Percentiles rank a stretch among this genome's conserved stretches.
phyloP scores from a whole-genome alignment of 2,888 invertebrate genomes.

The Eumacrocentrus americanus region DNA sequence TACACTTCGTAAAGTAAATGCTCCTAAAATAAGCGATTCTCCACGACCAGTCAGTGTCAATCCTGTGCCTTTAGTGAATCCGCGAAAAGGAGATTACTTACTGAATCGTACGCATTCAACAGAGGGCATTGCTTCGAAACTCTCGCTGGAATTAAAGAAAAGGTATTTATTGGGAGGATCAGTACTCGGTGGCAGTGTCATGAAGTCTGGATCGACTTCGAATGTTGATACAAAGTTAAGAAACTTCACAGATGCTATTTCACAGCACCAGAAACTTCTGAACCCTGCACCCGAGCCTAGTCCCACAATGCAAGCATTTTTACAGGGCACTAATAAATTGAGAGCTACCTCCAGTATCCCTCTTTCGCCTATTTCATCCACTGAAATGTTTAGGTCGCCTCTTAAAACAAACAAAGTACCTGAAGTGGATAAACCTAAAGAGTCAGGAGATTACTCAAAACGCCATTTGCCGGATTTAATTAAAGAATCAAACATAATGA shows the following conservation, averaged over 20 bases:
- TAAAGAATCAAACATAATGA: constrained; percentile 55
- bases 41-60: constrained; percentile 9
- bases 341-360: constrained; percentile 39
- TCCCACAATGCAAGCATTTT: constrained; percentile 73
- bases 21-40: constrained; percentile 14
- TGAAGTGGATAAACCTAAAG: constrained; percentile 22
- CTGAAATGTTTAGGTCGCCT: constrained; percentile 29
- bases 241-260: constrained; percentile 83
- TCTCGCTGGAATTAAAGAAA: constrained; percentile 85
- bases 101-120: constrained; percentile 84
- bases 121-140: constrained; percentile 85
- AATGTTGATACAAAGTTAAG: constrained; percentile 84
- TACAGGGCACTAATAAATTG: constrained; percentile 63
- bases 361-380: constrained; percentile 56
- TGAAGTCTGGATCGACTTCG: constrained; percentile 83
- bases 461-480: constrained; percentile 55
- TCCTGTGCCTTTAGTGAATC: constrained; percentile 64
- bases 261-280: constrained; percentile 85
- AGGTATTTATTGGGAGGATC: constrained; percentile 80
- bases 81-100: constrained; percentile 75
- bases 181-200: constrained; percentile 71
- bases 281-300: constrained; percentile 77
- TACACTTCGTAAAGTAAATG: constrained; percentile 13
- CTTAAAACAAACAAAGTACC: constrained; percentile 36
- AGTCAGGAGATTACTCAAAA: constrained; percentile 26